Percentiles rank a stretch among this genome's conserved stretches.
Evolutionary conservation across 2,888 invertebrate species (phyloP).

Genomic region (Lepas anatifera): DNA sequence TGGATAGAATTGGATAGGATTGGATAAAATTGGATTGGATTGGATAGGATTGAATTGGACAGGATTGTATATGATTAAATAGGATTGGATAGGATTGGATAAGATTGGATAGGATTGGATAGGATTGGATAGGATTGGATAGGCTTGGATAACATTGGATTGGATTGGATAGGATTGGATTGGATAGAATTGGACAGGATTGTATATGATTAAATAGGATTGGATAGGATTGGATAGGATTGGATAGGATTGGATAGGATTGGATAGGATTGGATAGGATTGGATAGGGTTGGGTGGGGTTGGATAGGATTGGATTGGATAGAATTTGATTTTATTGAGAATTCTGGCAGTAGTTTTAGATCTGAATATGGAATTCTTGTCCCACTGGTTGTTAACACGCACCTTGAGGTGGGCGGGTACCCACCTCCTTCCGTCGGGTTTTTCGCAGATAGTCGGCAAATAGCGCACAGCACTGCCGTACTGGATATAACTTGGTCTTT

Average conservation of each 20-base stretch:
- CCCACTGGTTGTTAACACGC: too few species aligned
- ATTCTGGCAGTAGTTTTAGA: too few species aligned
- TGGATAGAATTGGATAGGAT: too few species aligned
- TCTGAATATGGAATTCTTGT: too few species aligned
- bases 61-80: too few species aligned
- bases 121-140: not conserved
- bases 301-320: conserved; percentile 34
- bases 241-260: not conserved
- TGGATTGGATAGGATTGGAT: conserved; percentile 34
- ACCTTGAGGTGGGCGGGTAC: too few species aligned
- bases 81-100: not conserved
- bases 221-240: not conserved
- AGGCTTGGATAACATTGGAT: not conserved
- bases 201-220: too few species aligned
- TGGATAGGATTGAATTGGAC: conserved; percentile 30
- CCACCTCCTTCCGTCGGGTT: too few species aligned
- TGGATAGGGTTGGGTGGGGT: not conserved
- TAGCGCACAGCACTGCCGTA: too few species aligned
- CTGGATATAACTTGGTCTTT: too few species aligned
- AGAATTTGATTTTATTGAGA: not conserved
- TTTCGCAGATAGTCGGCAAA: too few species aligned
- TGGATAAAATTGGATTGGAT: conserved; percentile 27
- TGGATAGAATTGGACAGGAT: not conserved
- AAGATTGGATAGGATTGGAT: not conserved
- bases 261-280: not conserved